Evolutionary conservation across 2,113 vertebrate species (phyloP), one percentile per base, ranked within the genome.

Genomic region (Ammodytes dubius): DNA sequence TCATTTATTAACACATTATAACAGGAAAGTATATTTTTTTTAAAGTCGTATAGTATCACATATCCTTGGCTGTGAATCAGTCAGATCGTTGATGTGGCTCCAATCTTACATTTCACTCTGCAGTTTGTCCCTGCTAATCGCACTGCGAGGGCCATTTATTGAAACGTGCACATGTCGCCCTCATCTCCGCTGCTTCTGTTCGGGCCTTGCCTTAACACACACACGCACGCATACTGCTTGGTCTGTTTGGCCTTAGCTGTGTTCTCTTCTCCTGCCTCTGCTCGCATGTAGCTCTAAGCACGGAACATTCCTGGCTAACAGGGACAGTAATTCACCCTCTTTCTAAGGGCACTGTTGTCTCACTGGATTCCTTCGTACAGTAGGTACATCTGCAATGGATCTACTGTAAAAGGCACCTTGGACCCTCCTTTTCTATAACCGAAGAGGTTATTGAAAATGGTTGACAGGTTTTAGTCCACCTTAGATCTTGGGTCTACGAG

Each of bases 361-460:
- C 27, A 81, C 72, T 74, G 71, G 82, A 71, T 77, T 83, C 47
- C 49, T 80, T 73, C 39, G 70, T 78, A 76, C 82, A 87, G 57
- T 83, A 82, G 82, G 69, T 87, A 82, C 84, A 87, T 90, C 88
- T 90, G 90, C 65, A 84, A 59, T 45, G 70, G 53, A 91, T 90
- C 83, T 74, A 68, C 71, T 57, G 46, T 53, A 73, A 88, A 83
- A 70, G 53, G 72, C 37, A 84, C 82, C 63, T 69, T 64, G 61
- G 77, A 77, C 83, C 70, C 43, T 83, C 70, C 67, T 73, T 61
- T 56, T 63, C 70, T 66, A 73, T 43, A 61, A 71, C 45, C 70
- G 43, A 65, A 85, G 57, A 27, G 27, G 27, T 27, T 27, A 27
- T 52, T 37, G 56, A 13, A 53, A 64, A 42, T 45, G 57, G 73